These are phyloP conservation scores for Osmerus mordax DNA, from an alignment of 2,113 vertebrate species.

Conservation along the genomic window DNA sequence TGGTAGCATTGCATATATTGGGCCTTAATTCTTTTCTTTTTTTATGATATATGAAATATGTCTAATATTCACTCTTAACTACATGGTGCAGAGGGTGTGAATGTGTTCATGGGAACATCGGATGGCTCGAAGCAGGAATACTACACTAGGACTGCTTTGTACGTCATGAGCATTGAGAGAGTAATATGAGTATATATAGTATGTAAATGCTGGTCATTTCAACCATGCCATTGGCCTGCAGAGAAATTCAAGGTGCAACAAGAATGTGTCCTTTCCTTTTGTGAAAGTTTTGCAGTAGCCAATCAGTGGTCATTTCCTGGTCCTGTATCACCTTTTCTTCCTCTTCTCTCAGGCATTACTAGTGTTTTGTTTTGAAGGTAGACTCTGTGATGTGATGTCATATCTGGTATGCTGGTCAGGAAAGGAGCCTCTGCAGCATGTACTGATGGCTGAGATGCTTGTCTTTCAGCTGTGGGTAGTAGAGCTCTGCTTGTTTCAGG, in stretches of 20 bases:
- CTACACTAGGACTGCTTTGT: too few species aligned
- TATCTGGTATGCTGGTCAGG: neutral
- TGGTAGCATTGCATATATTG: slow-evolving; percentile 6
- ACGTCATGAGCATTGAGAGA: neutral
- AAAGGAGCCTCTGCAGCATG: too few species aligned
- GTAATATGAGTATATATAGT: neutral
- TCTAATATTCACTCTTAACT: neutral
- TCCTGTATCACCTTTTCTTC: too few species aligned
- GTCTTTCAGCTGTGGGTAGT: neutral
- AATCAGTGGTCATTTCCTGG: too few species aligned
- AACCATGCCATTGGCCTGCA: neutral
- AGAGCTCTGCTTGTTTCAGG: neutral
- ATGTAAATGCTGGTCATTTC: neutral
- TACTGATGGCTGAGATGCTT: too few species aligned
- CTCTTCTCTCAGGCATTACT: neutral
- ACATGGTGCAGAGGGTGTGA: neutral
- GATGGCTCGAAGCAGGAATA: neutral
- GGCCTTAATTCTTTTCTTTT: slow-evolving; percentile 8
- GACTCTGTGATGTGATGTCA: neutral
- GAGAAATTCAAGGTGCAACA: neutral
- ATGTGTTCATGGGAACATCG: neutral
- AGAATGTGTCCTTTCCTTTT: neutral
- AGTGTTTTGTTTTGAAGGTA: neutral
- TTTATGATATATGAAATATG: slow-evolving; percentile 2
- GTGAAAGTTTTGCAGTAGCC: neutral